A percentile compares a stretch with the other conserved stretches of the same genome.
Evolutionary conservation across 2,888 invertebrate species (phyloP).

Genomic region (Odontocerum albicorne): DNA sequence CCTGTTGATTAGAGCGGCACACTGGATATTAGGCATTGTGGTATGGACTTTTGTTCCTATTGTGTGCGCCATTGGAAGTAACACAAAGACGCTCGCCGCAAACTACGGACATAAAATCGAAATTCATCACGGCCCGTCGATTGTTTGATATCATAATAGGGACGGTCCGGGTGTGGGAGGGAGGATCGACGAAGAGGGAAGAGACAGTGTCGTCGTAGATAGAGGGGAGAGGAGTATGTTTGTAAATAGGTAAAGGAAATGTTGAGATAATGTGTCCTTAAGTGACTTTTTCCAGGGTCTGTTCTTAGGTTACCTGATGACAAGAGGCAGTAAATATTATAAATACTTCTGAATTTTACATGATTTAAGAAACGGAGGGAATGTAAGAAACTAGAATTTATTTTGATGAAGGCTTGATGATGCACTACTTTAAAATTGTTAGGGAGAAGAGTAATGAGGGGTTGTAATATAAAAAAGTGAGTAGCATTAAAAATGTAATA

Average conservation of each 20-base stretch:
- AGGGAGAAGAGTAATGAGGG: too few relatives aligned
- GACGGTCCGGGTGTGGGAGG: constrained; percentile 4
- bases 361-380: too few relatives aligned
- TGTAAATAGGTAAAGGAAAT: constrained; percentile 18
- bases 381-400: too few relatives aligned
- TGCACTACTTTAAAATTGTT: too few relatives aligned
- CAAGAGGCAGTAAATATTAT: too few relatives aligned
- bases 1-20: constrained; percentile 48
- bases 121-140: constrained; percentile 56
- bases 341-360: too few relatives aligned
- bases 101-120: constrained; percentile 56
- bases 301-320: too few relatives aligned
- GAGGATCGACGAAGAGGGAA: background rate
- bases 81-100: constrained; percentile 52
- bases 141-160: constrained; percentile 52
- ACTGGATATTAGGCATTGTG: constrained; percentile 58
- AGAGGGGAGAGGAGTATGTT: constrained; percentile 6
- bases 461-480: too few relatives aligned
- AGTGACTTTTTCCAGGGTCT: too few relatives aligned
- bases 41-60: constrained; percentile 62
- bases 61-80: constrained; percentile 48
- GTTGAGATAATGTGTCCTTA: too few relatives aligned
- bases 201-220: background rate
- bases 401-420: too few relatives aligned
- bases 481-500: too few relatives aligned